A percentile compares a stretch with the other conserved stretches of the same genome.
Evolutionary conservation across 37 sponge, comb jelly and placozoan genomes (phyloP).

Genomic region (Hexactinellida sp.): DNA sequence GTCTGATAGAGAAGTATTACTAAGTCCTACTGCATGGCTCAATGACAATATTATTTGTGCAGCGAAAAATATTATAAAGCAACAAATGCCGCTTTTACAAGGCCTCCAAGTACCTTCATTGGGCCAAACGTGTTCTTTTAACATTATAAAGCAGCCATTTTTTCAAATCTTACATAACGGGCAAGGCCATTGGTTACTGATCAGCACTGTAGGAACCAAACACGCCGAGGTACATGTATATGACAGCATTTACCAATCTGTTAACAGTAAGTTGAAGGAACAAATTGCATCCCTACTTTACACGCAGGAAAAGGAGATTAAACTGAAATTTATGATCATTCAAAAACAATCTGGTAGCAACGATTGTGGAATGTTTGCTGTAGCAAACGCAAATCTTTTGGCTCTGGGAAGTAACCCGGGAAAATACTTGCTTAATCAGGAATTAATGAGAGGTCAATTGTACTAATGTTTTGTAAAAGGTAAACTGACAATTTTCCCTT

Average conservation of each 20-base stretch:
- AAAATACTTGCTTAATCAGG: conserved; percentile 4
- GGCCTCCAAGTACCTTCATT: background rate
- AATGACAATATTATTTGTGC: background rate
- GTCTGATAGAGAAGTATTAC: background rate
- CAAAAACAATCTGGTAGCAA: conserved; percentile 15
- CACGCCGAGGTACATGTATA: background rate
- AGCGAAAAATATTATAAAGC: background rate
- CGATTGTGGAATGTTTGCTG: conserved; percentile 11
- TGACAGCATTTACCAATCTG: conserved; percentile 16
- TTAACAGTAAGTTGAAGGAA: conserved; percentile 3
- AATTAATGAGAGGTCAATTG: background rate
- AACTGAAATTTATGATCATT: background rate
- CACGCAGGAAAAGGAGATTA: conserved; percentile 16
- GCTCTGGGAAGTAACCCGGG: background rate
- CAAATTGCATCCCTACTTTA: background rate
- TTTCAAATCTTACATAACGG: too few relatives aligned
- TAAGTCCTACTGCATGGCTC: background rate
- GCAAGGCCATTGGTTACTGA: background rate
- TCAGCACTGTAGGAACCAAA: background rate
- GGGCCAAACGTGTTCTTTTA: background rate
- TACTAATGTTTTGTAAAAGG: background rate
- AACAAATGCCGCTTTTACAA: background rate
- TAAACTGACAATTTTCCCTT: background rate
- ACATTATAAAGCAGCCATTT: background rate
- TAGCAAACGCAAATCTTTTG: conserved; percentile 15